Evolutionary conservation across 64 coral and sea anemone species (phyloP), one percentile per base, ranked within the genome.

Genomic region (Dendrophyllia cribrosa): DNA sequence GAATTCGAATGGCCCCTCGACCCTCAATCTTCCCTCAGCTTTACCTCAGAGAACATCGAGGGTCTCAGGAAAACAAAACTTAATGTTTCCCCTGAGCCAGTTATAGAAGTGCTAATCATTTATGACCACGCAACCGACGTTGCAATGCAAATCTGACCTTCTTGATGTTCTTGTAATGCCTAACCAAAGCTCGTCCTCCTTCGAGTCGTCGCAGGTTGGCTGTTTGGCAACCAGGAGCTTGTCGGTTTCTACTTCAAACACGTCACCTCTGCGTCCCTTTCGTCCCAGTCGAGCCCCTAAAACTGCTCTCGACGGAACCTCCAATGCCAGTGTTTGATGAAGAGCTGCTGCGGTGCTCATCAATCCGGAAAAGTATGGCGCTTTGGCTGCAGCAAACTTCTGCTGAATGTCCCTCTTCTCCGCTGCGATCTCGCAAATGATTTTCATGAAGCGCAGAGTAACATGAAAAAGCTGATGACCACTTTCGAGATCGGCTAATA

Each of bases 331-430:
- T 9, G 91, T 75, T 3, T 69, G 8, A 15, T 52, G 6, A 23
- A 93, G 62, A 4, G 91, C 91, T 66, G 26, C 6, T 4, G 81
- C 65, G 2, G 20, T 51, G 50, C 91, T 77, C 80, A 93, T 93
- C 21, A 93, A 69, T 66, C 66, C 79, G 11, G 91, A 43, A 78
- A 93, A 93, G 43, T 62, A 50, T 21, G 71, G 48, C 34, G 76
- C 72, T 16, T 12, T 56, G 13, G 16, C 72, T 20, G 16, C 20
- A 14, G 85, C 59, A 56, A 80, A 74, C 49, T 12, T 25, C 25
- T 61, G 3, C 26, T 93, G 91, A 17, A 1, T 43, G 26, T 67
- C 47, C 59, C 82, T 55, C 51, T 87, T 72, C 6, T 51, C 63
- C 3, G 46, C 58, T 5, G 91, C 91, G 6, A 4, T 15, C 11